Evolutionary conservation across 2,888 invertebrate species (phyloP), one percentile per base, ranked within the genome.

Genomic region (Athetis lepigone): DNA sequence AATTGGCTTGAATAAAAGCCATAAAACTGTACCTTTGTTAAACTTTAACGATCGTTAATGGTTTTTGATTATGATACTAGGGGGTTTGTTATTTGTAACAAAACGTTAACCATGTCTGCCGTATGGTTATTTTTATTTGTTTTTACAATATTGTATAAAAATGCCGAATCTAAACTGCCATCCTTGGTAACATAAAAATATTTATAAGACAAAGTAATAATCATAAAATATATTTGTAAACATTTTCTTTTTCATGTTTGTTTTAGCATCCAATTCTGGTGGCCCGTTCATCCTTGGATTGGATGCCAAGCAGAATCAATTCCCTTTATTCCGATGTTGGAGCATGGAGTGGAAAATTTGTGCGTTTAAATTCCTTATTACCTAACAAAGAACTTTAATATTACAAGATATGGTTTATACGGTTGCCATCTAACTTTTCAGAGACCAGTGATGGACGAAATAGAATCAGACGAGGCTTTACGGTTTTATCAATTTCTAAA

Each of bases 391-490:
- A 33, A 33, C 13, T 33, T 11, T 33, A 33, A 37, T 8, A 19
- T 4, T 36, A 25, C 7, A 37, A 25, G 18, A 0, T 36, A 13
- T 6, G n/a, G 18, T n/a, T 5, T 54, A 1, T 7, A 37, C 9
- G 16, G 11, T 8, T 42, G 2, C 2, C 0, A 18, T 8, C 5
- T 39, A 2, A 21, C n/a, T 51, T 81, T 84, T 77, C 81, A 95
- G 95, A 87, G 95, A 74, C 94, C 95, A 3, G 95, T 95, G 0
- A 95, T 95, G 94, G 95, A 95, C 70, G 95, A 95, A 86, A 92
- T 94, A 55, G 94, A 95, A 87, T 95, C 95, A 1, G 95, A 95
- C 33, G 95, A 95, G 81, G 95, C 95, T 0, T 77, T 95, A 11
- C 84, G 94, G 63, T 95, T 94, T 77, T 94, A 94, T 75, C 94